These are phyloP conservation scores for Metellina segmentata DNA, from an alignment of 2,888 invertebrate genomes.

Conservation along the genomic window DNA sequence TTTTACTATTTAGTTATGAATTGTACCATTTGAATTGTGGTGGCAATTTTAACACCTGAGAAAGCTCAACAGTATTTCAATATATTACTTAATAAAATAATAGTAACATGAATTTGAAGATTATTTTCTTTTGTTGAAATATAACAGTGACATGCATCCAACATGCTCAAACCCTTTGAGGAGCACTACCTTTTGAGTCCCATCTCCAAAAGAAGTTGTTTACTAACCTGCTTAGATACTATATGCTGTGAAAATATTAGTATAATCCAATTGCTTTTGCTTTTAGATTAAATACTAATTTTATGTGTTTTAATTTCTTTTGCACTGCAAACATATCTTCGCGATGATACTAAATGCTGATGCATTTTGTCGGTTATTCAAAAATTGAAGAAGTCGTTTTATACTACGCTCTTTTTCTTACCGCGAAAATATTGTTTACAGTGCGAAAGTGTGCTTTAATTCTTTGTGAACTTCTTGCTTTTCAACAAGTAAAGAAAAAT, in stretches of 20 bases:
- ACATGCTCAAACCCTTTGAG: slow-evolving; percentile 70
- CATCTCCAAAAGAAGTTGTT: slow-evolving; percentile 60
- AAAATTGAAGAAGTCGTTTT: background rate
- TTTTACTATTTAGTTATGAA: slow-evolving; percentile 64
- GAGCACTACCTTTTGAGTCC: slow-evolving; percentile 63
- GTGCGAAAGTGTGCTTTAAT: slow-evolving; percentile 22
- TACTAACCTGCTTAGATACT: slow-evolving; percentile 55
- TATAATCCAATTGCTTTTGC: slow-evolving; percentile 47
- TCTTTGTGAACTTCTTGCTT: slow-evolving; percentile 33
- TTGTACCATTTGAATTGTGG: slow-evolving; percentile 49
- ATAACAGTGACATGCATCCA: background rate
- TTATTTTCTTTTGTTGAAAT: slow-evolving; percentile 38
- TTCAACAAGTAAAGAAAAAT: slow-evolving; percentile 52
- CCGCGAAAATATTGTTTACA: slow-evolving; percentile 29
- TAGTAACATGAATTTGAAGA: slow-evolving; percentile 28
- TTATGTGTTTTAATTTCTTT: slow-evolving; percentile 34
- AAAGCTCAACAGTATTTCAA: slow-evolving; percentile 63
- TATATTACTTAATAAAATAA: slow-evolving; percentile 71
- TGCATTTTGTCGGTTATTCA: background rate
- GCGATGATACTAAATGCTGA: background rate
- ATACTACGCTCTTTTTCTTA: background rate
- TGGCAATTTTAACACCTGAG: slow-evolving; percentile 29
- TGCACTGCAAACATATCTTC: slow-evolving; percentile 46
- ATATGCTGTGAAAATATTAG: slow-evolving; percentile 22
- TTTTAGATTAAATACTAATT: slow-evolving; percentile 44